These are phyloP conservation scores for Beris morrisii DNA, from an alignment of 2,888 invertebrate species.

Conservation along the genomic window DNA sequence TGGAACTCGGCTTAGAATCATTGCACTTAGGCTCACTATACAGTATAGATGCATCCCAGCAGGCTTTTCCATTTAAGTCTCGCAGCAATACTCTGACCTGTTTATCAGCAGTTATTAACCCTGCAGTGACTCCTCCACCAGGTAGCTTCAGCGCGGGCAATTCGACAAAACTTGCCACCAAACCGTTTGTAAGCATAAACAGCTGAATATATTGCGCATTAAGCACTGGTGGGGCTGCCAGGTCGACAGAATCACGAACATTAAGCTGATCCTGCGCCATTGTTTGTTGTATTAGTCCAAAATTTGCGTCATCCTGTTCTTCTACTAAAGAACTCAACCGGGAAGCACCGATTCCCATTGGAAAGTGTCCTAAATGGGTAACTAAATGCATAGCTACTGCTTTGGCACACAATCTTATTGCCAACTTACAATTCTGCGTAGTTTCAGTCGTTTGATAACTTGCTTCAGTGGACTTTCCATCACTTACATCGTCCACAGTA, in stretches of 20 bases:
- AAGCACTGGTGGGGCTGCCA: constrained; percentile 79
- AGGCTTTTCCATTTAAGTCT: constrained; percentile 91
- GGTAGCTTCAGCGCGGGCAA: constrained; percentile 81
- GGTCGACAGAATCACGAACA: constrained; percentile 60
- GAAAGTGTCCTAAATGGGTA: constrained; percentile 92
- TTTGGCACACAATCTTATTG: constrained; percentile 63
- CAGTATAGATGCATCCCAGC: constrained; percentile 93
- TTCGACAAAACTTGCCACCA: constrained; percentile 87
- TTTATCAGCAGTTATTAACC: constrained; percentile 76
- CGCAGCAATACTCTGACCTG: constrained; percentile 85
- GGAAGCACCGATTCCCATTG: constrained; percentile 86
- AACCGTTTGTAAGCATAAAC: constrained; percentile 79
- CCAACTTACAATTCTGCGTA: constrained; percentile 58
- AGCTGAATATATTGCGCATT: constrained; percentile 82
- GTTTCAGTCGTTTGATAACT: constrained; percentile 54
- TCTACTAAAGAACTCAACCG: constrained; percentile 86
- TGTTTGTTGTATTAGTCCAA: constrained; percentile 31
- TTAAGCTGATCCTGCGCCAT: constrained; percentile 15
- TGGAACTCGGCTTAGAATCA: constrained; percentile 18
- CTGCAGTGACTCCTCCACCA: constrained; percentile 74
- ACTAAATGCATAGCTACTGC: constrained; percentile 79
- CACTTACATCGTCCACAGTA: constrained; percentile 50
- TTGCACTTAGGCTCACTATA: constrained; percentile 70
- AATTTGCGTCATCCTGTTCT: constrained; percentile 82
- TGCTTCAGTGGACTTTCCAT: constrained; percentile 48